Evolutionary conservation across 1,140 invertebrate genomes (phyloP).

Genomic region (Leptinotarsa defecta): DNA sequence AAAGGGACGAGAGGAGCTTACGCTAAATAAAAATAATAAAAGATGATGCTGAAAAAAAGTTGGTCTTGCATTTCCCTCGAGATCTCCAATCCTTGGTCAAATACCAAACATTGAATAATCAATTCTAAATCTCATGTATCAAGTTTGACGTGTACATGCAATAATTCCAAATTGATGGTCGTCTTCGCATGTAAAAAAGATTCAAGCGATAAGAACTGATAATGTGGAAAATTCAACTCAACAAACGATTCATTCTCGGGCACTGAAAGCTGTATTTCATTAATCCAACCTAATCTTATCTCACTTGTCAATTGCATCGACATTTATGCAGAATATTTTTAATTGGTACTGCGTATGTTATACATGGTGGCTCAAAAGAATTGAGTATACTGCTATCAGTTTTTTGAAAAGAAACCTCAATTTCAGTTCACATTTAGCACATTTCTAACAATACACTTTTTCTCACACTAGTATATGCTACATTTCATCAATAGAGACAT

Average conservation of each 20-base stretch:
- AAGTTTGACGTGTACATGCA: conserved; percentile 11
- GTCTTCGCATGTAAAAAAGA: conserved; percentile 1
- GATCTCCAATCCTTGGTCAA: no score
- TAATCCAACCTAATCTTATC: conserved; percentile 13
- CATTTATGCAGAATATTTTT: conserved; percentile 16
- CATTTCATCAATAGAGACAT: no score
- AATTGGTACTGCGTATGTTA: background rate
- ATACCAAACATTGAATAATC: conserved; percentile 10
- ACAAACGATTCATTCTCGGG: conserved; percentile 15
- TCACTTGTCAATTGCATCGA: conserved; percentile 13
- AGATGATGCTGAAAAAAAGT: no score
- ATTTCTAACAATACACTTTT: no score
- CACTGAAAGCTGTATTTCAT: background rate
- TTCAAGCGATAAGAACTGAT: conserved; percentile 8
- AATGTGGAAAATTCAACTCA: conserved; percentile 8
- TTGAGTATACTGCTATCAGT: no score
- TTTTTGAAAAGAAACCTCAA: no score
- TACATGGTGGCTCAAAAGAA: no score
- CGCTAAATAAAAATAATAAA: no score
- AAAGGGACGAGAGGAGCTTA: no score
- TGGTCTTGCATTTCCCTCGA: no score
- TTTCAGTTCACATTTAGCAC: no score
- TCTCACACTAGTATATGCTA: no score
- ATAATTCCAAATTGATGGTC: conserved; percentile 14
- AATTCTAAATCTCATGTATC: conserved; percentile 4